Percentiles rank a stretch among this genome's conserved stretches.
These are phyloP conservation scores for Amiota mariae DNA, from an alignment of 2,888 invertebrate genomes.

Conservation along the genomic window DNA sequence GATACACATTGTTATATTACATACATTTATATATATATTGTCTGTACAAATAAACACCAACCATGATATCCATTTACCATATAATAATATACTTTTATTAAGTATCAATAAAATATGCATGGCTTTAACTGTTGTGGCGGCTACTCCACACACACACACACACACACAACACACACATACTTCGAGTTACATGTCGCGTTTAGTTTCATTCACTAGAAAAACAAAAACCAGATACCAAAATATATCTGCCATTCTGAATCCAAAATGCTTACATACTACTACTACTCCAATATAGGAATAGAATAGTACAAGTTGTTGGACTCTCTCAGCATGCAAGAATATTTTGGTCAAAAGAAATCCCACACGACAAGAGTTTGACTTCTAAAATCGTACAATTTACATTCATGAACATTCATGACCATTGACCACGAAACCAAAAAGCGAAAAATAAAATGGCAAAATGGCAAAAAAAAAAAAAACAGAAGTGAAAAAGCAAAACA, in stretches of 20 bases:
- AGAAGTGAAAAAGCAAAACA: too few species aligned
- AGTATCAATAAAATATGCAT: constrained; percentile 31
- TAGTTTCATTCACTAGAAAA: too few species aligned
- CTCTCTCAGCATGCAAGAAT: not conserved
- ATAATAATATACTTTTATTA: constrained; percentile 11
- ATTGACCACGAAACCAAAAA: constrained; percentile 23
- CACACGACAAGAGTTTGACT: constrained; percentile 12
- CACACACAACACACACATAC: constrained; percentile 8
- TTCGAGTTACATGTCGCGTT: too few species aligned
- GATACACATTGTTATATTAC: too few species aligned
- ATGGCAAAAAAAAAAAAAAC: not conserved
- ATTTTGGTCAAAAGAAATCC: constrained; percentile 9
- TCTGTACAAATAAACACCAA: too few species aligned
- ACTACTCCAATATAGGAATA: not conserved
- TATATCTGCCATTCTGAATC: not conserved
- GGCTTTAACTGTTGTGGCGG: constrained; percentile 4
- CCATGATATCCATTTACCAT: too few species aligned
- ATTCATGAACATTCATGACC: constrained; percentile 12
- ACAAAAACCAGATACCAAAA: too few species aligned
- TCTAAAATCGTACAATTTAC: constrained; percentile 20
- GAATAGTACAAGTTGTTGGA: too few species aligned
- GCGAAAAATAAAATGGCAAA: constrained; percentile 7
- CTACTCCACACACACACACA: constrained; percentile 6
- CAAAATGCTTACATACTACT: not conserved
- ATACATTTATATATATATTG: too few species aligned